Evolutionary conservation across 2,888 invertebrate genomes (phyloP).

Genomic region (Plebejus anna): DNA sequence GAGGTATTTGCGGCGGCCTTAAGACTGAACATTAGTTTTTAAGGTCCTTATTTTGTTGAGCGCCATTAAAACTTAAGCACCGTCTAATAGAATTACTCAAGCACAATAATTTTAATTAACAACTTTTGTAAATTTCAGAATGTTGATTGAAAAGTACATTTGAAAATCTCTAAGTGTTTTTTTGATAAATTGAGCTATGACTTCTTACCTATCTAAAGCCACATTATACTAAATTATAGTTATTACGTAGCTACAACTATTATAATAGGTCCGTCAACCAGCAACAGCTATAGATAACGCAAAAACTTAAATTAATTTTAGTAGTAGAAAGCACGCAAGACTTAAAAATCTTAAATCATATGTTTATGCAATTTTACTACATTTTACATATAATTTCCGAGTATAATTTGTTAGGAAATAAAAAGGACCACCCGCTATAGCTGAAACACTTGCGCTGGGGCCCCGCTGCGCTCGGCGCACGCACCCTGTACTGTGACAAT

Average conservation of each 20-base stretch:
- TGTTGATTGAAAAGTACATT: background rate
- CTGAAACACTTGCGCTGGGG: slow-evolving; percentile 24
- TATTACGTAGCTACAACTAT: too few relatives aligned
- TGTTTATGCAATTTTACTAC: slow-evolving; percentile 33
- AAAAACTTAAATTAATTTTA: too few relatives aligned
- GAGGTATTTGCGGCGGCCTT: slow-evolving; percentile 77
- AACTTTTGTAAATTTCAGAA: slow-evolving; percentile 40
- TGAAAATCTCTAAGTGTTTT: too few relatives aligned
- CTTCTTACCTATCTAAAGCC: too few relatives aligned
- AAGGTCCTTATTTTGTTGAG: slow-evolving; percentile 77
- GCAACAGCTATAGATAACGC: too few relatives aligned
- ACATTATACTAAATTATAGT: too few relatives aligned
- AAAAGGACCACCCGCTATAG: slow-evolving; percentile 19
- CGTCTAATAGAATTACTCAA: slow-evolving; percentile 72
- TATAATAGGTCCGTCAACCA: too few relatives aligned
- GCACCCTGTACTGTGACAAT: slow-evolving; percentile 22
- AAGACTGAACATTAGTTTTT: slow-evolving; percentile 78
- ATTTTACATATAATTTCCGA: slow-evolving; percentile 7
- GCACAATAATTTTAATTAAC: slow-evolving; percentile 70
- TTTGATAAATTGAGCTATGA: too few relatives aligned
- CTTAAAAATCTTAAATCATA: slow-evolving; percentile 20
- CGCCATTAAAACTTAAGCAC: slow-evolving; percentile 67
- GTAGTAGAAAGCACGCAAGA: too few relatives aligned
- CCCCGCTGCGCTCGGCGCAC: slow-evolving; percentile 19
- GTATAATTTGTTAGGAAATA: slow-evolving; percentile 25